Evolutionary conservation across 1,140 invertebrate genomes (phyloP), one percentile per base, ranked within the genome.

Genomic region (Dolichoris vasculosae): DNA sequence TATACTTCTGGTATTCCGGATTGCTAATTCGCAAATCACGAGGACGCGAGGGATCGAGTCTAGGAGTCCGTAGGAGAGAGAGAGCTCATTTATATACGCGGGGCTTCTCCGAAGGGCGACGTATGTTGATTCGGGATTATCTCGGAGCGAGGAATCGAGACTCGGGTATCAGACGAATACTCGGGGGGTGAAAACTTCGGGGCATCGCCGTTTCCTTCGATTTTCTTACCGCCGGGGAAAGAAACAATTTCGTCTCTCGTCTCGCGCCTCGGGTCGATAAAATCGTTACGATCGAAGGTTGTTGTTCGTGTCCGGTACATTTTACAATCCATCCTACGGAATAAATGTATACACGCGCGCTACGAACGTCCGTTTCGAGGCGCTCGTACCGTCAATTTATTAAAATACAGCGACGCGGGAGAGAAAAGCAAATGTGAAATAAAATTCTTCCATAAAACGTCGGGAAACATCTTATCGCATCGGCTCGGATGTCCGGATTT

Each of bases 51-150:
- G 0, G 38, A 69, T 13, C 38, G 13, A 4, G 38, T 40, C 17
- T 40, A 69, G 32, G 48, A 48, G n/a, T n/a, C 23, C 38, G 64
- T 6, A 63, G 26, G 23, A 7, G 8, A n/a, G 40, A 17, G 35
- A 30, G 59, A 0, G 32, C 38, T 46, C 40, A 30, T 11, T 76
- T 75, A 83, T 76, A 83, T 38, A 73, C 32, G 59, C 32, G 32
- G 13, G 55, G 59, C 55, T 80, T 80, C 55, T 20, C 32, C 6
- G 46, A 48, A 63, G 40, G 46, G 55, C 55, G 51, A 48, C 82
- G 59, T 84, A 84, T 78, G 83, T 84, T 78, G 83, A 79, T 78
- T 84, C n/a, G 75, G 83, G 83, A 84, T 84, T 78, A 84, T 76
- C 73, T 38, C 40, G n/a, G 38, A 46, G 73, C 48, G 82, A 83